phyloP scores from a whole-genome alignment of 2,113 vertebrate species.

The Hemichromis elongatus region DNA sequence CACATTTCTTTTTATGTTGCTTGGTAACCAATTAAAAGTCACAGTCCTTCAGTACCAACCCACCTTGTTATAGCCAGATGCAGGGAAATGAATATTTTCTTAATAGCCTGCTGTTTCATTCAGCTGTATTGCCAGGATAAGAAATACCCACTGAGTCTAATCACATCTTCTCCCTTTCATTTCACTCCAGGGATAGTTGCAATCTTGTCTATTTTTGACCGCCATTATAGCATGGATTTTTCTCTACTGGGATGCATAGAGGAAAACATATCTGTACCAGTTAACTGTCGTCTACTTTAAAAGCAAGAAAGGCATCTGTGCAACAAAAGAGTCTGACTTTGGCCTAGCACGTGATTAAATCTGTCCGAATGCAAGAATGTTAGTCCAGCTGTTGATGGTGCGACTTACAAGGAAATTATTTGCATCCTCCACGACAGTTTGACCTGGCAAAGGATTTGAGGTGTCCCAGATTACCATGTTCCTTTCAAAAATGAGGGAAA shows the following conservation, averaged over 20 bases:
- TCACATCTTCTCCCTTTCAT: slow-evolving; percentile 56
- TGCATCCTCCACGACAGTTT: neutral
- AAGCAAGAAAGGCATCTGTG: neutral
- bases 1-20: slow-evolving; percentile 42
- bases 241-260: neutral
- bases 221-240: neutral
- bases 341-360: neutral
- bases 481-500: neutral
- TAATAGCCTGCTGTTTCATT: slow-evolving; percentile 65
- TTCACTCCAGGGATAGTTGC: slow-evolving; percentile 47
- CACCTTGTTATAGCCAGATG: slow-evolving; percentile 34
- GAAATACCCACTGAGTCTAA: slow-evolving; percentile 55
- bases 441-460: neutral
- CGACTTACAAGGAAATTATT: neutral
- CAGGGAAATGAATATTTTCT: slow-evolving; percentile 40
- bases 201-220: slow-evolving; percentile 40
- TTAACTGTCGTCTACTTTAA: neutral
- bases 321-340: neutral
- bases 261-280: neutral
- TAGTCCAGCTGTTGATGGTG: neutral
- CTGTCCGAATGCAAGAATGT: neutral
- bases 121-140: slow-evolving; percentile 53
- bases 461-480: neutral
- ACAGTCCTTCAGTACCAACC: slow-evolving; percentile 14
- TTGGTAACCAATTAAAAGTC: slow-evolving; percentile 34